phyloP scores from a whole-genome alignment of 1,140 invertebrate species.

The Bombus waltoni region DNA sequence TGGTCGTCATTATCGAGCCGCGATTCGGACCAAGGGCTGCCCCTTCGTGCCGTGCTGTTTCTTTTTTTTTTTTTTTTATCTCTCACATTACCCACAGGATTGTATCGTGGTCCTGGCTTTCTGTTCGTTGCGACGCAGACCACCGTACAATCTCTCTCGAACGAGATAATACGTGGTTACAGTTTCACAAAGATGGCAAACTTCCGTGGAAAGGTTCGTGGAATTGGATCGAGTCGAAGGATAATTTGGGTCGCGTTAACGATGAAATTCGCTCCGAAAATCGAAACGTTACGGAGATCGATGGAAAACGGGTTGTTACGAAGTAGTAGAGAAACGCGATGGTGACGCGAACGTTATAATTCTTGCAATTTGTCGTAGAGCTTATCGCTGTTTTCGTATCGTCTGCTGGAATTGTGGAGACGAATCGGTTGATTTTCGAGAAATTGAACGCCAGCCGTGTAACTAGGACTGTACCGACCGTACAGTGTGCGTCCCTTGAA shows the following conservation, averaged over 20 bases:
- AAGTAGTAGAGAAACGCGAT: no score
- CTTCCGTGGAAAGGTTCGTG: neutral
- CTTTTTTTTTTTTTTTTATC: neutral
- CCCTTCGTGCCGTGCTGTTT: neutral
- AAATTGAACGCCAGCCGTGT: no score
- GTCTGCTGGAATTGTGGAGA: no score
- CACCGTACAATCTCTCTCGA: neutral
- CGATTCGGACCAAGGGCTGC: constrained; percentile 3
- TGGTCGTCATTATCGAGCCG: constrained; percentile 45
- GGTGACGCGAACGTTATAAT: no score
- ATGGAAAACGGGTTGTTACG: no score
- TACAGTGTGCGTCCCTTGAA: no score
- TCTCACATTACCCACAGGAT: constrained; percentile 9
- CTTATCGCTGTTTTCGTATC: no score
- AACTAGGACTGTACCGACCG: no score
- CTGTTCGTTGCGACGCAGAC: neutral
- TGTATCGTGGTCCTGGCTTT: constrained; percentile 10
- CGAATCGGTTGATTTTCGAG: no score
- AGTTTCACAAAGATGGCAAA: neutral
- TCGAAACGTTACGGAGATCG: no score
- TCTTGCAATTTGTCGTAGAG: no score
- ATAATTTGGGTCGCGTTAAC: neutral
- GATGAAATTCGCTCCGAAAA: no score
- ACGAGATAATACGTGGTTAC: neutral
- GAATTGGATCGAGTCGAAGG: neutral